These are phyloP conservation scores for Catocala sponsa DNA, from an alignment of 2,888 invertebrate species.

Conservation along the genomic window DNA sequence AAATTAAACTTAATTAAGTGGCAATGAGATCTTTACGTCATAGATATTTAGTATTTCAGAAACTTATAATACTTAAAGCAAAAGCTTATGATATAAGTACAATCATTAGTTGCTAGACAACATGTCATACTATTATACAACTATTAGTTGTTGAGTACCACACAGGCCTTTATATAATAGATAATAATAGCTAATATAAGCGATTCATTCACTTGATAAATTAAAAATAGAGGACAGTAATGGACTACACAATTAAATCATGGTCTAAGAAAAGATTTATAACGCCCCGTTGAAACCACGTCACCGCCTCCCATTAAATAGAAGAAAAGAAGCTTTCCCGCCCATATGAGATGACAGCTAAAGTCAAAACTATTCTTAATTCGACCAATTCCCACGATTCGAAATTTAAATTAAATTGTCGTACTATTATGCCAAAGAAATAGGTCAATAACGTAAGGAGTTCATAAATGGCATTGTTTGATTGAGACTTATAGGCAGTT, in stretches of 20 bases:
- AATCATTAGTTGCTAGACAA: too few relatives aligned
- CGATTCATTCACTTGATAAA: conserved; percentile 36
- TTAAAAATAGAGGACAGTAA: conserved; percentile 37
- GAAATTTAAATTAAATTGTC: conserved; percentile 84
- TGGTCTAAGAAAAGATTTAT: conserved; percentile 54
- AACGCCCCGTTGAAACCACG: conserved; percentile 66
- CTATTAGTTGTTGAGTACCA: too few relatives aligned
- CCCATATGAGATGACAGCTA: conserved; percentile 76
- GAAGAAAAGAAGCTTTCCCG: conserved; percentile 66
- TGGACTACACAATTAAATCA: conserved; percentile 52
- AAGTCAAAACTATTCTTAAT: conserved; percentile 78
- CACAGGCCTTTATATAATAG: conserved; percentile 4
- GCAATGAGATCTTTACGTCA: too few relatives aligned
- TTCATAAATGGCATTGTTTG: conserved; percentile 79
- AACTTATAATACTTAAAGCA: too few relatives aligned
- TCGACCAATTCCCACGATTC: conserved; percentile 82
- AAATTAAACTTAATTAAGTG: too few relatives aligned
- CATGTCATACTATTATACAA: too few relatives aligned
- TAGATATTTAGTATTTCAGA: too few relatives aligned
- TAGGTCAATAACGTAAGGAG: conserved; percentile 83
- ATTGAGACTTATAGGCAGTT: conserved; percentile 85
- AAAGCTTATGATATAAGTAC: too few relatives aligned
- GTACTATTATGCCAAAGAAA: conserved; percentile 83
- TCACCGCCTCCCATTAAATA: conserved; percentile 59
- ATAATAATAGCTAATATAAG: conserved; percentile 28